These are phyloP conservation scores for Palaemon carinicauda DNA, from an alignment of 1,140 invertebrate species.

Conservation along the genomic window DNA sequence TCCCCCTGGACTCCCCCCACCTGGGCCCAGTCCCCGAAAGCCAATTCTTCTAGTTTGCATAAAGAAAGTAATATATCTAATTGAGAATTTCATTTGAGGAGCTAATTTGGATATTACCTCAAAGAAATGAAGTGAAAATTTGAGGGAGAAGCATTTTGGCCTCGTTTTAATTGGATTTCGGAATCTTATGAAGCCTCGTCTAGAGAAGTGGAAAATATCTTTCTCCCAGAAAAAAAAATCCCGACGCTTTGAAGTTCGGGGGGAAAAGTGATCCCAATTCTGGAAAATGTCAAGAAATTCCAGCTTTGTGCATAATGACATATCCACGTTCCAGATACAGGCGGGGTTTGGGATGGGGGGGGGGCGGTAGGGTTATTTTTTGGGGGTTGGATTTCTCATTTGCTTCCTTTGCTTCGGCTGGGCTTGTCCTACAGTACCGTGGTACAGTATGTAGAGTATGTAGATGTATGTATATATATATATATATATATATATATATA, in stretches of 20 bases:
- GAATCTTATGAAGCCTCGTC: neutral
- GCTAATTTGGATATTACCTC: slow-evolving; percentile 50
- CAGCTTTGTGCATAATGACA: no score
- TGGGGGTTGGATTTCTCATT: neutral
- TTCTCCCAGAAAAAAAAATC: neutral
- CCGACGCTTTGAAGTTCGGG: neutral
- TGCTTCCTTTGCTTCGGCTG: neutral
- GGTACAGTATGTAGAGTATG: no score
- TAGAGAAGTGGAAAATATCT: neutral
- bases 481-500: neutral
- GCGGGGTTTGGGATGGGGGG: no score
- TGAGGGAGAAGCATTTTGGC: slow-evolving; percentile 8
- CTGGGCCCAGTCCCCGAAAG: neutral
- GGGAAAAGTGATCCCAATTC: neutral
- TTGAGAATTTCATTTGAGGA: slow-evolving; percentile 54
- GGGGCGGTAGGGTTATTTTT: no score
- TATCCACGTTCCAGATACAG: no score
- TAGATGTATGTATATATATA: neutral
- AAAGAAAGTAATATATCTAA: slow-evolving; percentile 55
- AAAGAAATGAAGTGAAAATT: slow-evolving; percentile 53
- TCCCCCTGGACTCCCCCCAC: no score
- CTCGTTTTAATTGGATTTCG: slow-evolving; percentile 9
- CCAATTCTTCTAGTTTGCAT: slow-evolving; percentile 54
- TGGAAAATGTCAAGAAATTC: no score
- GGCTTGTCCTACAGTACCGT: neutral